Evolutionary conservation across 2,113 vertebrate genomes (phyloP), one percentile per base, ranked within the genome.

Genomic region (Loxodonta africana): DNA sequence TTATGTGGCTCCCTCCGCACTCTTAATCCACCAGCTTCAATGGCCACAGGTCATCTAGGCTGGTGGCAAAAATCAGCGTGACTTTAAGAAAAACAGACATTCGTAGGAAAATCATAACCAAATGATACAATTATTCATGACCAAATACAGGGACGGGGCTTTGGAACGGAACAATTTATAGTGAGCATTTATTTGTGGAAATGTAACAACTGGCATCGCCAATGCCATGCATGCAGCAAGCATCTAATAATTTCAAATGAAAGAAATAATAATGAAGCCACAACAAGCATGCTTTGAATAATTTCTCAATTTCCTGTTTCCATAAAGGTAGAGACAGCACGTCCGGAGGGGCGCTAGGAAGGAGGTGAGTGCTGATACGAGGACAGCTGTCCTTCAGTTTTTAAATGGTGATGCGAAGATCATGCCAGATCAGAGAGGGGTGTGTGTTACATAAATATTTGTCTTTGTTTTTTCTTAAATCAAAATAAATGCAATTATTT

Each of bases 341-440:
- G 98, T 98, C 84, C 8, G 2, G 0, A 92, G 98, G 6, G 97
- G 98, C 85, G 98, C 98, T 3, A 97, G 95, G 97, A 99, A 98
- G 89, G 98, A 98, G 83, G 95, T 98, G 6, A 97, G 98, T 6
- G 83, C 97, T 0, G 98, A 99, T 84, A 96, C 95, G 88, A 98
- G 97, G 73, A 98, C 96, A 4, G 97, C 96, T 9, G 90, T 69
- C 0, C 96, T 99, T 53, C 97, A 88, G 0, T 99, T 99, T 96
- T 98, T 97, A 74, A 99, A 99, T 4, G 98, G 98, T 28, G 98
- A 99, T 37, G 8, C 99, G 95, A 99, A 99, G 88, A 97, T 98
- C 26, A 95, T 98, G 94, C 96, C 98, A 17, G 98, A 99, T 46
- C 98, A 98, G 82, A 98, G 91, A 74, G 97, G 98, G 98, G 98